These are phyloP conservation scores for Galaxias olidus DNA, from an alignment of 2,797 vertebrate species.

Conservation along the genomic window DNA sequence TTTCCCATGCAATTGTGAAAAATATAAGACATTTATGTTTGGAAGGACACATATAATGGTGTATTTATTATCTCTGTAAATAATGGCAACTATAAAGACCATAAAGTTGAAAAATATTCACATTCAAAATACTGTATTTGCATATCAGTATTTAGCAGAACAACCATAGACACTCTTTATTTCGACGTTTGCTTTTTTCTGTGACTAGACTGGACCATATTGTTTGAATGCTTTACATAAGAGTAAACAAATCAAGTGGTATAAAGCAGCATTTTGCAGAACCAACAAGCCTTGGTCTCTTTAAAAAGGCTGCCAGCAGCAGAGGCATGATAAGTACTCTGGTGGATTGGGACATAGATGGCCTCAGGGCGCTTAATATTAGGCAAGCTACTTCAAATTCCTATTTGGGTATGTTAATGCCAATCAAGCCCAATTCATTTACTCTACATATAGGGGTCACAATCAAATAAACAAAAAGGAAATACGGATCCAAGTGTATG, in stretches of 20 bases:
- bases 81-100: too few relatives aligned
- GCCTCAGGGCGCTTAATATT: slow-evolving; percentile 58
- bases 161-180: background rate
- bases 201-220: background rate
- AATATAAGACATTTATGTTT: background rate
- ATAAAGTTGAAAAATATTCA: slow-evolving; percentile 24
- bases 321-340: slow-evolving; percentile 67
- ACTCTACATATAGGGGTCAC: slow-evolving; percentile 36
- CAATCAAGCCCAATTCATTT: slow-evolving; percentile 69
- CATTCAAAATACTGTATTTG: background rate
- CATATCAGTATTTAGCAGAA: background rate
- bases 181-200: background rate
- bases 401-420: slow-evolving; percentile 72
- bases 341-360: slow-evolving; percentile 65
- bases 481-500: slow-evolving; percentile 6
- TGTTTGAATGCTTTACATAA: slow-evolving; percentile 47
- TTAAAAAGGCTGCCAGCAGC: slow-evolving; percentile 60
- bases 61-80: background rate
- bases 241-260: slow-evolving; percentile 58
- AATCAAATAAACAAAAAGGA: slow-evolving; percentile 56
- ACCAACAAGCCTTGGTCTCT: slow-evolving; percentile 52
- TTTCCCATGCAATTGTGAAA: slow-evolving; percentile 4
- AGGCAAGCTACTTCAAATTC: slow-evolving; percentile 63
- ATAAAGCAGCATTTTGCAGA: slow-evolving; percentile 55
- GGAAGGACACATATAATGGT: background rate